A percentile compares a stretch with the other conserved stretches of the same genome.
These are phyloP conservation scores for Heloderma charlesbogerti DNA, from an alignment of 2,113 vertebrate genomes.

Conservation along the genomic window DNA sequence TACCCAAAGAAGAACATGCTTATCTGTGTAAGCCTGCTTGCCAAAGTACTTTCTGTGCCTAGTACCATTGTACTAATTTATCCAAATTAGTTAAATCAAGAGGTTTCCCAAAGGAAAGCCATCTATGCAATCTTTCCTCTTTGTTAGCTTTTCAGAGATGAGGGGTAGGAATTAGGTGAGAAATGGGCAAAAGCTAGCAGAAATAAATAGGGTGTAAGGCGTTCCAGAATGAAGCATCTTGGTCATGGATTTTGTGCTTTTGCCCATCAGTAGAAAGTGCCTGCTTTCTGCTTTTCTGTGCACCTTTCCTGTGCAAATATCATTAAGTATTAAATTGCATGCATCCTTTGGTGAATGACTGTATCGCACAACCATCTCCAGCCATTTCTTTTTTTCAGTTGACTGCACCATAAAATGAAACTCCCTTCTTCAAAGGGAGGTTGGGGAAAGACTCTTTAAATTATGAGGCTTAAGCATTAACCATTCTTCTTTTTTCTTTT, in stretches of 20 bases:
- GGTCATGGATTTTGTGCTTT: no score
- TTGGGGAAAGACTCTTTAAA: not conserved
- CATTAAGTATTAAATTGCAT: constrained; percentile 13
- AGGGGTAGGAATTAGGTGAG: constrained; percentile 8
- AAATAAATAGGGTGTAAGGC: constrained; percentile 48
- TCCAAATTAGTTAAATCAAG: constrained; percentile 28
- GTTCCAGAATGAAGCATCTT: constrained; percentile 15
- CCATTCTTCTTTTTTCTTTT: not conserved
- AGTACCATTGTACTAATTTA: not conserved
- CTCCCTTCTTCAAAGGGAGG: constrained; percentile 5
- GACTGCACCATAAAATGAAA: constrained; percentile 28
- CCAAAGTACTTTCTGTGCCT: not conserved
- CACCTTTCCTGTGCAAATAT: not conserved
- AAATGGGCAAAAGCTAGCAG: not conserved
- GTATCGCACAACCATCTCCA: constrained; percentile 5
- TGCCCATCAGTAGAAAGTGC: not conserved
- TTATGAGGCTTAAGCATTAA: not conserved
- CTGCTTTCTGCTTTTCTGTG: not conserved
- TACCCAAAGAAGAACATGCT: not conserved
- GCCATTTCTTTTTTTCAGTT: not conserved
- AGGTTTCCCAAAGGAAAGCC: constrained; percentile 16
- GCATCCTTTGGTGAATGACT: not conserved
- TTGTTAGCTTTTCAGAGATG: constrained; percentile 7
- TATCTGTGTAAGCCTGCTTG: not conserved
- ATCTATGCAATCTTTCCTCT: constrained; percentile 9